These are phyloP conservation scores for Himalopsyche japonica DNA, from an alignment of 2,888 invertebrate species.

Conservation along the genomic window DNA sequence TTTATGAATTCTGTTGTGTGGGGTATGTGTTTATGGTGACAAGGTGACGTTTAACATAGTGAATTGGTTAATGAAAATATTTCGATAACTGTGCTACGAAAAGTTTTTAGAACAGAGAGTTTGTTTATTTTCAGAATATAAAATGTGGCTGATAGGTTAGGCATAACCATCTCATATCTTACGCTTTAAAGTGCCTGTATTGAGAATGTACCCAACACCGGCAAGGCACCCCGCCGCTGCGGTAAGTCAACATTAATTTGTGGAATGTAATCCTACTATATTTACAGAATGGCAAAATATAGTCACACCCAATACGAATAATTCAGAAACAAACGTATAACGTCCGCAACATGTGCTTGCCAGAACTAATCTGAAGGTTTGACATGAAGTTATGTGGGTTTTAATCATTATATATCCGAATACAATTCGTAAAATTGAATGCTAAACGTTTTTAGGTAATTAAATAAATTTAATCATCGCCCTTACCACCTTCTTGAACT, in stretches of 20 bases:
- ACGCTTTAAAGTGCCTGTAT: slow-evolving; percentile 15
- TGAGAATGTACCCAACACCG: slow-evolving; percentile 72
- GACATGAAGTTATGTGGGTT: not conserved
- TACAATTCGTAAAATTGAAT: too few species aligned
- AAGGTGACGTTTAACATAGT: slow-evolving; percentile 29
- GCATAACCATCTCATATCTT: slow-evolving; percentile 12
- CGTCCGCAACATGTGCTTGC: not conserved
- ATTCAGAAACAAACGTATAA: too few species aligned
- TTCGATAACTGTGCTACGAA: not conserved
- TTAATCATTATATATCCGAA: too few species aligned
- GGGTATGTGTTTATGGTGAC: slow-evolving; percentile 34
- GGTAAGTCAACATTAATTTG: slow-evolving; percentile 56
- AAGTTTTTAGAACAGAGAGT: not conserved
- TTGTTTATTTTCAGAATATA: slow-evolving; percentile 14
- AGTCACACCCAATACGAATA: too few species aligned
- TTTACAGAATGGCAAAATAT: too few species aligned
- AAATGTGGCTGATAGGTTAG: slow-evolving; percentile 29
- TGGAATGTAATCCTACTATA: not conserved
- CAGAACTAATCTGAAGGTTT: not conserved
- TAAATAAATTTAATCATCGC: too few species aligned
- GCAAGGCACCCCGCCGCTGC: slow-evolving; percentile 76
- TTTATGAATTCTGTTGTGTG: slow-evolving; percentile 28
- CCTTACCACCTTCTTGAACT: too few species aligned
- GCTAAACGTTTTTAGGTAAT: too few species aligned
- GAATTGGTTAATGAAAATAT: slow-evolving; percentile 25